Base-by-base conservation (phyloP, 2,113 vertebrate genomes). In the Phylloscopus trochilus region DNA sequence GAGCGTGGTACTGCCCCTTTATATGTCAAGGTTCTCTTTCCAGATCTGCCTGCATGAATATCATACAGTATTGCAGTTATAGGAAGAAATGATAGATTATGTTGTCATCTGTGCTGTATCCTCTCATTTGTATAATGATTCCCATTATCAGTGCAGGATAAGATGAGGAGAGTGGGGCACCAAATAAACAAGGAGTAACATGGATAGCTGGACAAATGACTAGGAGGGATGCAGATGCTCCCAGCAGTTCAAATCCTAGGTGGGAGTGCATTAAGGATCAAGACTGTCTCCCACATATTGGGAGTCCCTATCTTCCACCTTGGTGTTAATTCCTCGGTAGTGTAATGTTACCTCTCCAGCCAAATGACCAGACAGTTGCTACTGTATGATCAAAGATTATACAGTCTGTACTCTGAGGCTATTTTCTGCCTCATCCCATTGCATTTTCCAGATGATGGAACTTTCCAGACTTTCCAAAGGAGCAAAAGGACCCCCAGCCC, bases 21-120 rank as follows among this genome's bases (percentile, higher is more conserved):
- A 52, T n/a, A 58, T 76, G 51, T 62, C 43, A 49, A 28, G 8
- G 30, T 74, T 86, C 37, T 92, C 59, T 46, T 86, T 76, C 17
- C 63, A 92, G 60, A 46, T 62, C 23, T 80, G 26, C 59, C 76
- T 77, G 47, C 47, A 67, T 62, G 58, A 69, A 51, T 77, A 73
- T 67, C 15, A 51, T 46, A 22, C n/a, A 60, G 31, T 3, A 3
- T 62, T 39, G 31, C 33, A 77, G 37, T 81, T 73, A 66, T 1
- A 66, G 63, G 46, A 90, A 73, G 58, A 77, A 86, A 66, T 93
- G 72, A 89, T 74, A 83, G 63, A 90, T 92, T 88, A n/a, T 69
- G 41, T 89, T 92, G 91, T 83, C 41, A 58, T 49, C 55, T 74
- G 28, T 81, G n/a, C 49, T 89, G 1, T 70, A 77, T 63, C 39